A percentile compares a stretch with the other conserved stretches of the same genome.
Evolutionary conservation across 2,888 invertebrate genomes (phyloP).

Genomic region (Eupithecia dodoneata): DNA sequence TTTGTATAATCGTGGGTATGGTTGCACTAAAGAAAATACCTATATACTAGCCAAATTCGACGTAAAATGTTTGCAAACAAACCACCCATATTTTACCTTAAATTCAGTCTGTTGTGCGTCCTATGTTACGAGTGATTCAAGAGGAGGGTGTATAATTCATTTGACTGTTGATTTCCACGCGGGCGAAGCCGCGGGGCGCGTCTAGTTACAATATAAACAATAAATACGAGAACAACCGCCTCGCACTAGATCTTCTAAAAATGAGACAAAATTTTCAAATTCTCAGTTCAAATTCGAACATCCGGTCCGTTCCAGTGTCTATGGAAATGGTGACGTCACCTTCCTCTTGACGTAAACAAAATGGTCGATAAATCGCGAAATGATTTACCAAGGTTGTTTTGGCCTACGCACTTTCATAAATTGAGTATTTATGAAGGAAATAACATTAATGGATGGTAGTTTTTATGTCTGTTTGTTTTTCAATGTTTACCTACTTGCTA

Average conservation of each 20-base stretch:
- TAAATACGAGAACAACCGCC: too few relatives aligned
- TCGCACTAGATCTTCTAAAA: not conserved
- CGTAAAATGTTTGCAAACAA: too few relatives aligned
- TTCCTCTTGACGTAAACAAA: conserved; percentile 11
- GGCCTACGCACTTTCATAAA: conserved; percentile 4
- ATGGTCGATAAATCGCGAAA: conserved; percentile 15
- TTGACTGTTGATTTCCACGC: too few relatives aligned
- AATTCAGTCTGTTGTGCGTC: too few relatives aligned
- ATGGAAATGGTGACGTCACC: conserved; percentile 15
- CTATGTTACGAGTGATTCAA: too few relatives aligned
- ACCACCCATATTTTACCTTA: too few relatives aligned
- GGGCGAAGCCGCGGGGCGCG: too few relatives aligned
- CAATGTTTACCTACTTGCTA: not conserved
- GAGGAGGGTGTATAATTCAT: too few relatives aligned
- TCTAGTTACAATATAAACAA: too few relatives aligned
- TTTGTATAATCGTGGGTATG: not conserved
- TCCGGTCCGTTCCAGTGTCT: not conserved
- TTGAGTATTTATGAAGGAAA: not conserved
- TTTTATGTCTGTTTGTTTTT: conserved; percentile 2
- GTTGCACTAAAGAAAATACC: too few relatives aligned
- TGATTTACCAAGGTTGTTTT: not conserved
- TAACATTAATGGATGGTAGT: not conserved
- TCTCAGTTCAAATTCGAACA: conserved; percentile 8
- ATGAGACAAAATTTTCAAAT: not conserved
- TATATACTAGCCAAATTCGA: too few relatives aligned